These are phyloP conservation scores for Neocloeon triangulifer DNA, from an alignment of 1,140 invertebrate genomes.

Conservation along the genomic window DNA sequence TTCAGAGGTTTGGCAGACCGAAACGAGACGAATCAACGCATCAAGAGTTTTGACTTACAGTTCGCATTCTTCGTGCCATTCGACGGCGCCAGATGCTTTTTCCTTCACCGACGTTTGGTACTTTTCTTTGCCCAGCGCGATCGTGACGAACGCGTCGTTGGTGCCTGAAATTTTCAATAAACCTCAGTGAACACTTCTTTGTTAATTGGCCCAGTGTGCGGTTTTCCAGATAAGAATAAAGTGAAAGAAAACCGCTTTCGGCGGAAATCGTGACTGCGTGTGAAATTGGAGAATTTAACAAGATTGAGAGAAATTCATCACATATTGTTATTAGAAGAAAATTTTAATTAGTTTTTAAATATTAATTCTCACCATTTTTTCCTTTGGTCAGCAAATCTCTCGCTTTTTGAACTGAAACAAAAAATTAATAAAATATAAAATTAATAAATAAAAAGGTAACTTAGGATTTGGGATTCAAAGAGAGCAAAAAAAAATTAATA, in stretches of 20 bases:
- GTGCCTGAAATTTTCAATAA: slow-evolving; percentile 26
- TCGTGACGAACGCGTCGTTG: slow-evolving; percentile 89
- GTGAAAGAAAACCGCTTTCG: too few relatives aligned
- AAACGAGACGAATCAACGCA: not conserved
- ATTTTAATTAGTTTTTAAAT: not conserved
- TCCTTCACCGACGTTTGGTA: slow-evolving; percentile 90
- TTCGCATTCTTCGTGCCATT: slow-evolving; percentile 93
- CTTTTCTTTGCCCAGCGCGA: slow-evolving; percentile 82
- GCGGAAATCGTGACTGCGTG: too few relatives aligned
- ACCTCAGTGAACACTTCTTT: slow-evolving; percentile 2
- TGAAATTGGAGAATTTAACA: too few relatives aligned
- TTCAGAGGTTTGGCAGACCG: too few relatives aligned
- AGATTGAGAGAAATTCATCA: too few relatives aligned
- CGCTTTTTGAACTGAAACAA: slow-evolving; percentile 41
- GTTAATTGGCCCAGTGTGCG: too few relatives aligned
- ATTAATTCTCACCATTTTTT: slow-evolving; percentile 43
- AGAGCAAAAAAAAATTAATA: too few relatives aligned
- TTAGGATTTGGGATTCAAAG: too few relatives aligned
- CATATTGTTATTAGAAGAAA: not conserved
- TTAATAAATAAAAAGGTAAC: slow-evolving; percentile 2
- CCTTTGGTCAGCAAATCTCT: slow-evolving; percentile 54
- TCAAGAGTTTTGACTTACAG: slow-evolving; percentile 30
- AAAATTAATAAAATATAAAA: slow-evolving; percentile 8
- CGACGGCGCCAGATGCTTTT: slow-evolving; percentile 54
- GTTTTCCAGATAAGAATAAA: too few relatives aligned